Evolutionary conservation across 2,888 invertebrate genomes (phyloP), one percentile per base, ranked within the genome.

Genomic region (Drosophila nr. medialis): DNA sequence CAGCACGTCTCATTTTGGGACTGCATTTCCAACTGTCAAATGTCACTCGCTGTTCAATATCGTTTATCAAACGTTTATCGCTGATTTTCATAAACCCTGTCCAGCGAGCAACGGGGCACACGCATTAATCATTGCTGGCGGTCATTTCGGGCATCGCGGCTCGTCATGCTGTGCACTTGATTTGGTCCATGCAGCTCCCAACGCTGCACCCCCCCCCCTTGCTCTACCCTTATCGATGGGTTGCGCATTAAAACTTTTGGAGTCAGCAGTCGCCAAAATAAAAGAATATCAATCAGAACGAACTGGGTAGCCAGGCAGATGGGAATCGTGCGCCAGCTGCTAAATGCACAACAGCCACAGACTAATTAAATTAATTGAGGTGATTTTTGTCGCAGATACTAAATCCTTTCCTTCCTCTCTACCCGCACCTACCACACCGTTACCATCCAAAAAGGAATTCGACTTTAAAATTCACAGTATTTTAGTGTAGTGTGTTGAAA

Each of bases 321-420:
- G 30, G 49, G 15, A 55, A 45, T 61, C 32, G 48, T 32, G 21
- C 32, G 58, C 30, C 53, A 62, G 59, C 64, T 58, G 63, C 51
- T 50, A 53, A 63, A 82, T 79, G 67, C 50, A 53, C 72, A 77
- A 72, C 80, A 83, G 88, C 86, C 86, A 81, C 86, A 90, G 86
- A 90, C 90, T 90, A 86, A 86, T 86, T 90, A 86, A 86, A 86
- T 86, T 89, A 90, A 86, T 86, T 86, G 89, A 86, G 90, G 89
- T 89, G 90, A 86, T 86, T 87, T 86, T 80, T 89, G 89, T 83
- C 86, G 72, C 84, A 75, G 81, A 81, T 70, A 70, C 64, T 61
- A 50, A 55, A 48, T 45, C 51, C 64, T 64, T 60, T 42, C 65
- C 27, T 59, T 42, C 54, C 49, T 6, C 6, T 49, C 49, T 6